Base-by-base conservation (phyloP, 2,797 vertebrate species). In the Macrochelys suwanniensis region DNA sequence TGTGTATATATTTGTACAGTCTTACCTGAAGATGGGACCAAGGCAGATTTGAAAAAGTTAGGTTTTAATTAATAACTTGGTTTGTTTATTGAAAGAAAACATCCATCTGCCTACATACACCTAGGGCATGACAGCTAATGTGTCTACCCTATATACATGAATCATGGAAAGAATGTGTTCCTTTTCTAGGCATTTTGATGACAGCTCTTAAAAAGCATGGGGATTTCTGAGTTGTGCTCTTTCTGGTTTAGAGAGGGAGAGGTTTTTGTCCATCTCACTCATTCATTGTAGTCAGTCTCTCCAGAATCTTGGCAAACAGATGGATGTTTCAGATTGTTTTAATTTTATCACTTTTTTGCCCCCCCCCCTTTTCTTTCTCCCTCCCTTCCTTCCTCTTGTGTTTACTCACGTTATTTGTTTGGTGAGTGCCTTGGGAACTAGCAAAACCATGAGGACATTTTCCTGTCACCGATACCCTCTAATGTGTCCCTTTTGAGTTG, bases 391-490 rank as follows among this genome's bases (percentile, higher is more conserved):
- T 97, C 95, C 98, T 98, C 97, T 98, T 98, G 97, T 98, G 98
- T 98, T 98, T 98, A 98, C 98, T 98, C 98, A 98, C 98, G 82
- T 98, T 98, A 98, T 98, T 98, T 98, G 98, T 98, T 98, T 98
- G 98, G 98, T 97, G 98, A 99, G 98, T 98, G 99, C 98, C 99
- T 99, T 99, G 99, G 99, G 99, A 99, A 99, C 99, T 99, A 99
- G 99, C 99, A 99, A 99, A 99, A 99, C 99, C 99, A 99, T 99
- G 99, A 99, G 99, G 99, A 99, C 99, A 99, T 99, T 99, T 99
- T 99, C 99, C 99, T 99, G 99, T 99, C 99, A 99, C 99, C 98
- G 98, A 99, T 99, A 99, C 99, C 99, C 99, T 99, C 99, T 99
- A 99, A 99, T 99, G 99, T 99, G 98, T 99, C 99, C 99, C 98